phyloP scores from a whole-genome alignment of 2,797 vertebrate species.

The Onychomys torridus region DNA sequence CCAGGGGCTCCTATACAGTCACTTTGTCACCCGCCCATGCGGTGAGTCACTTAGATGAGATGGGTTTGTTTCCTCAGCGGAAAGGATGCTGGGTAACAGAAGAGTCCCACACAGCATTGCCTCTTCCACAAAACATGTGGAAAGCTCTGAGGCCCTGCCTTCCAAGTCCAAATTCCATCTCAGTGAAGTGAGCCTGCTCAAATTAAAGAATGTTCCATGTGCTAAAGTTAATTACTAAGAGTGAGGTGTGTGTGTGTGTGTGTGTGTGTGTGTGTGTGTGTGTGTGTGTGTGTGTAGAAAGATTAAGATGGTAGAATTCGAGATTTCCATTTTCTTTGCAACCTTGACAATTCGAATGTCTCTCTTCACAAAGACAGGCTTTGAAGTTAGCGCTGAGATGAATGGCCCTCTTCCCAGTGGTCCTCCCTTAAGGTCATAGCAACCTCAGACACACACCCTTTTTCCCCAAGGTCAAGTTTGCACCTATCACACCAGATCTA shows the following conservation, averaged over 20 bases:
- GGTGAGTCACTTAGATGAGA: conserved; percentile 35
- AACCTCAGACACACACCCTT: neutral
- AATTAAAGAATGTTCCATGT: conserved; percentile 27
- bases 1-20: neutral
- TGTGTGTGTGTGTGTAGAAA: neutral
- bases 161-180: conserved; percentile 58
- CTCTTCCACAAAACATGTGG: conserved; percentile 57
- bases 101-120: neutral
- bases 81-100: conserved; percentile 13
- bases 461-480: conserved; percentile 52
- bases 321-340: conserved; percentile 17
- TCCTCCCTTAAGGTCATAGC: neutral
- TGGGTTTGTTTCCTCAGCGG: neutral
- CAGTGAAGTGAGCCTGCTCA: conserved; percentile 41
- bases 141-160: conserved; percentile 28
- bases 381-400: neutral
- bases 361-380: neutral
- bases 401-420: neutral
- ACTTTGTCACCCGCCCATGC: neutral
- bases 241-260: neutral
- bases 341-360: neutral
- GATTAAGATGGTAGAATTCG: neutral
- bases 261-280: neutral
- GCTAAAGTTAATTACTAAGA: conserved; percentile 53
- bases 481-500: neutral